Base-by-base conservation (phyloP, 2,797 vertebrate species). In the Alauda arvensis region DNA sequence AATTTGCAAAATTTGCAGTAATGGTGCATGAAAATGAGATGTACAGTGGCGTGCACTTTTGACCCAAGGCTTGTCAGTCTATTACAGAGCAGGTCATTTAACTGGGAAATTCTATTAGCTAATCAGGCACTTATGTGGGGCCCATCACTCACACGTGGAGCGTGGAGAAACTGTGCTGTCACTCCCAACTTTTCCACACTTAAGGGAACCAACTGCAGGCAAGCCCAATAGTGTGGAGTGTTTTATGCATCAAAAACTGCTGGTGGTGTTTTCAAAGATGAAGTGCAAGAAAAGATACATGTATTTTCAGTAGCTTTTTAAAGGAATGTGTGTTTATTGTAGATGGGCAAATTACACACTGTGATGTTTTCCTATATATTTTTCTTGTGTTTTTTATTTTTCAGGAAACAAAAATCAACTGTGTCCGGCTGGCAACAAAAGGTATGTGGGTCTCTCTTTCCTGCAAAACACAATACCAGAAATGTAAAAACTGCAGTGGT, bases 361-460 rank as follows among this genome's bases (percentile, higher is more conserved):
- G 66, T 91, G 60, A 95, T 82, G 56, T 75, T 81, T 56, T 94
- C 24, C 91, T 63, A 70, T 89, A 75, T 80, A 91, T 95, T 55
- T 96, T 89, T 90, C 46, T 95, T 94, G 87, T 96, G 95, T 96
- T 94, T 94, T 96, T 96, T 94, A 39, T 95, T 96, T 94, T 95
- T 66, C 97, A 99, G 99, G 99, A 99, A 96, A 99, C 98, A 93
- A 99, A 99, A 97, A 99, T 99, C 97, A 99, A 99, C 98, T 99
- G 99, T 85, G 97, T 99, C 90, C 98, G 98, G 57, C 97, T 99
- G 95, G 99, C 98, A 79, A 98, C 98, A n/a, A 99, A 99, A 99
- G 99, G 99, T 99, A 99, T 65, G 98, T 97, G 90, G 60, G 75
- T 94, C 61, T 94, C 57, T 59, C 90, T 91, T 56, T 82, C 63